Evolutionary conservation across 2,797 vertebrate genomes (phyloP), one percentile per base, ranked within the genome.

Genomic region (Tangara arthus): DNA sequence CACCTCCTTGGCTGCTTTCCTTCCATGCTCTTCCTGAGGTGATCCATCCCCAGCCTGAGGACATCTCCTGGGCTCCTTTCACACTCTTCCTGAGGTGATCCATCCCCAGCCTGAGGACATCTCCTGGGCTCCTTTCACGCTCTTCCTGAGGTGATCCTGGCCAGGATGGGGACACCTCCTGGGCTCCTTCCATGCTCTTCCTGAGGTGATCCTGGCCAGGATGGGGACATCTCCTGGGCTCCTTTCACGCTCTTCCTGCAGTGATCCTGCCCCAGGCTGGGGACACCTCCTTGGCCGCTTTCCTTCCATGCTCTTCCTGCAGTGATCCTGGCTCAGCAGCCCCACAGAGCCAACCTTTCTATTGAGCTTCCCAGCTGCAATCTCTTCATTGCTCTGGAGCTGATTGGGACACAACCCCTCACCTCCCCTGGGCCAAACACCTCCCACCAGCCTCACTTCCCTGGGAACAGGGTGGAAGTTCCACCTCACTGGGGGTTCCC

Each of bases 341-440:
- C 20, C 2, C 3, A 0, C 0, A 4, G 55, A 53, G 23, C 27
- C 65, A 9, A 6, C 8, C 50, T 69, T 56, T 30, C 50, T 53
- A 5, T 1, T 19, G 17, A 16, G 3, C 9, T 55, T 41, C 63
- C 69, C 4, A 0, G 0, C 10, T 63, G 10, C 18, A 13, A 11
- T 20, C 41, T 44, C 60, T 28, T 39, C 35, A 23, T 72, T 76
- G 59, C 83, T 44, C 50, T 27, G 37, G 4, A 47, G 68, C 49
- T 23, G 12, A 47, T 59, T 65, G 34, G 44, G 41, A 34, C 39
- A 32, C 2, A 2, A 15, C 27, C 22, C 39, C 23, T 21, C 16
- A 5, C 3, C 24, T 60, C 13, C 50, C 50, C 59, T 13, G 34
- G 22, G 52, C 52, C 35, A 27, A 66, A n/a, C 10, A 13, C 5